Conservation (phyloP, 1,140 invertebrate genomes). For the Subanguina moxae region DNA sequence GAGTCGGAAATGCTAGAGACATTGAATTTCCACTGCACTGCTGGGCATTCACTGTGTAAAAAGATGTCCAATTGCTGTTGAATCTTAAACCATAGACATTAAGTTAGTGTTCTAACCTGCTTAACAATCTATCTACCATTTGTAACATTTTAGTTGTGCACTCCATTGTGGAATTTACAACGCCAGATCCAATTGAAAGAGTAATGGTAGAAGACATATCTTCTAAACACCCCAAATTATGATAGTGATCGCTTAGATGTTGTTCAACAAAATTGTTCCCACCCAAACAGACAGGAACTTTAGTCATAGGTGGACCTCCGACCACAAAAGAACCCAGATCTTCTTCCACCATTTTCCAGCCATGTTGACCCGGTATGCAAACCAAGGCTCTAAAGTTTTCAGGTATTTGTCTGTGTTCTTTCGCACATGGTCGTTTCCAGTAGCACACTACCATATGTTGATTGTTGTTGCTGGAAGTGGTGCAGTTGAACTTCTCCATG, state of each 20-base stretch:
- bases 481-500: conserved; percentile 2
- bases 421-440: neutral
- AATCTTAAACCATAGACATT: neutral
- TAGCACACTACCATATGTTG: conserved; percentile 1
- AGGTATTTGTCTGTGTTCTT: neutral
- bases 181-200: neutral
- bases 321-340: neutral
- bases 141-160: conserved; percentile 1
- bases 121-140: neutral
- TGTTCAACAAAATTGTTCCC: neutral
- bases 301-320: neutral
- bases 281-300: neutral
- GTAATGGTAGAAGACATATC: conserved; percentile 2
- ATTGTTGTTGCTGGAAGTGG: neutral
- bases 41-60: conserved; percentile 4
- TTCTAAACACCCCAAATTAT: conserved; percentile 4
- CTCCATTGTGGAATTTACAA: conserved; percentile 4
- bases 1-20: conserved; percentile 1
- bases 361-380: conserved; percentile 1
- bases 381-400: conserved; percentile 1
- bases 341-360: conserved; percentile 1
- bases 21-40: conserved; percentile 3
- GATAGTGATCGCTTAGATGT: neutral
- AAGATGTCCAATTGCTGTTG: neutral
- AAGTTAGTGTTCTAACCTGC: neutral